Evolutionary conservation across 2,888 invertebrate genomes (phyloP), one percentile per base, ranked within the genome.

Genomic region (Parnassius smintheus): DNA sequence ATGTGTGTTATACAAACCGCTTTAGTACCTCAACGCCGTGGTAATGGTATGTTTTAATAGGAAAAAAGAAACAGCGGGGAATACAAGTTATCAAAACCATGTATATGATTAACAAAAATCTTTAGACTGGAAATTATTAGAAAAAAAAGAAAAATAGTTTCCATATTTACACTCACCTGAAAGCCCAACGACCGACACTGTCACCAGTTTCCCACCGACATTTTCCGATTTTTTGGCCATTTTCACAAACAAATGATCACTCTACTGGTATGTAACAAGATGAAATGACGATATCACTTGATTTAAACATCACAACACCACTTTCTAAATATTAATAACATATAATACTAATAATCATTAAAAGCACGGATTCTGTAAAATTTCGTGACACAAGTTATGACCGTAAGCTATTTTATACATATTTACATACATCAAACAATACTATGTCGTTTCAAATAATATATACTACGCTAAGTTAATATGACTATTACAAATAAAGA

Each of bases 121-220:
- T 35, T 35, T 35, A 35, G 18, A 18, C 18, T 18, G 18, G 18
- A 18, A 18, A 18, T 18, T 18, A 1, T 18, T 18, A 18, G 35
- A 35, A 3, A 35, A 35, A 35, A 35, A 35, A 35, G 35, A 7
- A 7, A 35, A 35, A 35, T 35, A 35, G 35, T 35, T 35, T 35
- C 35, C 4, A 35, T 35, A 9, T 13, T 45, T 7, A 53, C 48
- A 72, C 90, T 89, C 73, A 92, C 94, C 94, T 81, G 94, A 98
- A 71, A 99, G 93, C 66, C 98, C 98, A 72, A 99, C 97, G 73
- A 99, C 96, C 73, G 98, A 96, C 68, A 98, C 94, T 76, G 97
- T 97, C 75, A 97, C 94, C 81, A 93, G 92, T 82, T 95, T 94
- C 65, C 94, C 93, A 72, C 94, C 94, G 66, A 79, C 78, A 78